Conservation (phyloP, 1,140 invertebrate genomes). For the Drosophila tani region DNA sequence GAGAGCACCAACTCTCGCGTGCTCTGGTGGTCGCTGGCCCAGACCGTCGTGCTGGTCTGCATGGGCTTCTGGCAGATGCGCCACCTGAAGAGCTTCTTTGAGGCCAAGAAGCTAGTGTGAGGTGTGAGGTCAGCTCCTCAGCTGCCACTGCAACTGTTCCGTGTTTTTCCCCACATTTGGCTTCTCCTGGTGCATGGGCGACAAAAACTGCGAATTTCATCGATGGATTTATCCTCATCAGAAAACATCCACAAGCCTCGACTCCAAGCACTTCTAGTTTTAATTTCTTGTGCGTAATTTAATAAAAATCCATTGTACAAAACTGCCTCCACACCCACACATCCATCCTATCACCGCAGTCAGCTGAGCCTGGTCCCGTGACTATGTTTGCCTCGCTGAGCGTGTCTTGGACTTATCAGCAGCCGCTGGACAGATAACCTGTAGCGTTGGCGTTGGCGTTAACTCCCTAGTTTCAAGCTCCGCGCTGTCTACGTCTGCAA, state of each 20-base stretch:
- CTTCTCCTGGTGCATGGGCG: conserved; percentile 25
- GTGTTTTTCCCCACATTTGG: conserved; percentile 47
- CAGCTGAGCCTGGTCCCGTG: conserved; percentile 70
- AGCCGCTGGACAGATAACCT: conserved; percentile 60
- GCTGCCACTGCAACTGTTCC: conserved; percentile 14
- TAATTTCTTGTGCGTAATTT: conserved; percentile 78
- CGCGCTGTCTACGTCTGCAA: conserved; percentile 29
- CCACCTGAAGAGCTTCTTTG: conserved; percentile 99
- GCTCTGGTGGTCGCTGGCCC: conserved; percentile 98
- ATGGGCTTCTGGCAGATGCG: conserved; percentile 99
- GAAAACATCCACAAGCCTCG: conserved; percentile 31
- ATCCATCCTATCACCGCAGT: conserved; percentile 25
- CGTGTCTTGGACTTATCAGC: conserved; percentile 63
- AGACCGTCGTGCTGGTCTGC: conserved; percentile 94
- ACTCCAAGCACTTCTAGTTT: conserved; percentile 67
- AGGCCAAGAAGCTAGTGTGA: conserved; percentile 99
- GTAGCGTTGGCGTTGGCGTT: conserved; percentile 43
- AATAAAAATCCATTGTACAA: conserved; percentile 82
- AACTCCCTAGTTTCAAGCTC: conserved; percentile 31
- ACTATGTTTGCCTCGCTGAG: conserved; percentile 56
- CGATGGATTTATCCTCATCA: conserved; percentile 57
- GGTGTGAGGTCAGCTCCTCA: background rate
- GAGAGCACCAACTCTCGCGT: conserved; percentile 99
- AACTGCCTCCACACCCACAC: conserved; percentile 4
- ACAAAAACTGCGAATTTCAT: conserved; percentile 64